Evolutionary conservation across 2,888 invertebrate genomes (phyloP), one percentile per base, ranked within the genome.

Genomic region (Melanostoma scalare): DNA sequence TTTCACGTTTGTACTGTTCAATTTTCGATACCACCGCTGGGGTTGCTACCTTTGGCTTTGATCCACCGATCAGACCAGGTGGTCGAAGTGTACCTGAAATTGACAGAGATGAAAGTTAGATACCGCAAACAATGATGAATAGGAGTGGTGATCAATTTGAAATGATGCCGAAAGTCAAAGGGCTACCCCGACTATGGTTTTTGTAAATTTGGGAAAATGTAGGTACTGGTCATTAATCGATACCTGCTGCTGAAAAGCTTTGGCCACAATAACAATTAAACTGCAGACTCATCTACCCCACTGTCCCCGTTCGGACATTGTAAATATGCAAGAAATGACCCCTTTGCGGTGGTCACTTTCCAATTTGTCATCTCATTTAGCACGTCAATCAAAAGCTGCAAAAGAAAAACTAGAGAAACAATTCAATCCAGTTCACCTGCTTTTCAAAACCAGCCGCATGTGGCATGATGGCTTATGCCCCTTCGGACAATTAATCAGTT

Each of bases 21-120:
- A 99, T 99, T 93, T 98, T 99, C 86, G 97, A 96, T 81, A 99
- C 98, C 65, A 99, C 99, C 9, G 97, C 96, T 31, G 99, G 99
- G 38, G 99, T 99, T 74, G 99, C 99, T 77, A 99, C 99, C 92
- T 99, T 98, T 3, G 98, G 98, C 92, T 98, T 98, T 91, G 97
- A 98, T 86, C 98, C 98, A 73, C 98, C 97, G 87, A 98, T 98
- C 87, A 98, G 93, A 20, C 97, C 97, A 36, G 97, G 97, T 81
- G 97, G 97, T 88, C 97, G 94, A 76, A 97, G 92, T 33, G 97
- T 97, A 89, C 97, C 97, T 96, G 93, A 72, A 93, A 94, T 88
- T 52, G 71, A 36, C 40, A 65, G 40, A 50, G 35, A 74, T 52
- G 38, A 61, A 71, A 65, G 71, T 84, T 67, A 55, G 65, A 61